Evolutionary conservation across 2,113 vertebrate genomes (phyloP).

Genomic region (Trinectes maculatus): DNA sequence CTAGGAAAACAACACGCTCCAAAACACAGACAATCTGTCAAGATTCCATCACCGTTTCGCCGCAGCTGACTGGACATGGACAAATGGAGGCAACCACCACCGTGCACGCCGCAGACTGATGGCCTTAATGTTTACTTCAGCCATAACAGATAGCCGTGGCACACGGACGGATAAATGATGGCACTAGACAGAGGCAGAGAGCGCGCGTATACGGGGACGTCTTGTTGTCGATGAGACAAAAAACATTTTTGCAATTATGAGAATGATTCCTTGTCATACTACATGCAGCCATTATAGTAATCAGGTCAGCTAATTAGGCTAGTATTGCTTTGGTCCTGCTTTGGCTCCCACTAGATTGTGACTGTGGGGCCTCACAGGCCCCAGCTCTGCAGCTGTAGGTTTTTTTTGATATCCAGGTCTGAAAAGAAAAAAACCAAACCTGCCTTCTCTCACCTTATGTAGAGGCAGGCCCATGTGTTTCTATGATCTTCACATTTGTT

Average conservation of each 20-base stretch:
- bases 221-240: no score
- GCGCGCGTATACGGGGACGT: neutral
- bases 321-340: conserved; percentile 66
- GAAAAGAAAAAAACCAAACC: conserved; percentile 7
- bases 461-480: neutral
- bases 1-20: conserved; percentile 79
- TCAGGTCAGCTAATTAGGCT: conserved; percentile 81
- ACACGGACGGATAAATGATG: conserved; percentile 57
- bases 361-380: conserved; percentile 63
- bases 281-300: conserved; percentile 68
- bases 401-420: conserved; percentile 31
- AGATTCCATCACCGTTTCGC: conserved; percentile 76
- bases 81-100: conserved; percentile 73
- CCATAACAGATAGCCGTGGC: conserved; percentile 68
- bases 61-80: conserved; percentile 75
- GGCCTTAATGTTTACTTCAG: conserved; percentile 77
- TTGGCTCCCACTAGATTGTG: conserved; percentile 72
- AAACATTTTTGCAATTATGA: conserved; percentile 29
- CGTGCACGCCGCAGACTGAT: conserved; percentile 68
- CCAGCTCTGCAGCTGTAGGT: conserved; percentile 28
- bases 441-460: conserved; percentile 28
- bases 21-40: conserved; percentile 82
- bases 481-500: conserved; percentile 37
- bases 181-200: conserved; percentile 19
- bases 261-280: conserved; percentile 52